phyloP scores from a whole-genome alignment of 2,888 invertebrate genomes.

The Epistrophe grossulariae region DNA sequence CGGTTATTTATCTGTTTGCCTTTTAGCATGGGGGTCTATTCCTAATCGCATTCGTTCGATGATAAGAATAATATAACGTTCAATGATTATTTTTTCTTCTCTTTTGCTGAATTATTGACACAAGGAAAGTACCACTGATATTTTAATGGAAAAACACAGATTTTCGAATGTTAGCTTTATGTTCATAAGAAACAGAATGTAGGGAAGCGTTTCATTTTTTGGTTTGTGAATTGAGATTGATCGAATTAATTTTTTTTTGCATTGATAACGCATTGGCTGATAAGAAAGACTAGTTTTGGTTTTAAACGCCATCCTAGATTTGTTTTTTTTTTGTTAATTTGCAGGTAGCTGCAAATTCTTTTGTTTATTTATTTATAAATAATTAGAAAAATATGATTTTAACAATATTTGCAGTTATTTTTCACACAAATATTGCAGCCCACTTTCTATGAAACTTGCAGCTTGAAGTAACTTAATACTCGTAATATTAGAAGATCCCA shows the following conservation, averaged over 20 bases:
- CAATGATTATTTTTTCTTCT: constrained; percentile 2
- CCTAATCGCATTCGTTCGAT: constrained; percentile 56
- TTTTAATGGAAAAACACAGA: constrained; percentile 42
- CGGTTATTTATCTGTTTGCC: constrained; percentile 57
- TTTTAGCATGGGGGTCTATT: constrained; percentile 23
- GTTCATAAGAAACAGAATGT: background rate
- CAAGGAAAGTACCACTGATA: constrained; percentile 18
- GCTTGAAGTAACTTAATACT: too few species aligned
- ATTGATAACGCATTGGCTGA: background rate
- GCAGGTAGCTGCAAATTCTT: too few species aligned
- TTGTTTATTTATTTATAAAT: too few species aligned
- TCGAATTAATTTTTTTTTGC: background rate
- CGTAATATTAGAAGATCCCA: too few species aligned
- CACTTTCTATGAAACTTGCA: too few species aligned
- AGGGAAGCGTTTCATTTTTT: too few species aligned
- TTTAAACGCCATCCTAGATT: too few species aligned
- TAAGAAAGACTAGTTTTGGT: too few species aligned
- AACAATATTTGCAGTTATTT: too few species aligned
- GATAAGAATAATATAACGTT: constrained; percentile 56
- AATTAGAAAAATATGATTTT: too few species aligned
- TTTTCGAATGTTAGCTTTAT: background rate
- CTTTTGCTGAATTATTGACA: constrained; percentile 33
- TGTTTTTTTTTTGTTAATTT: too few species aligned
- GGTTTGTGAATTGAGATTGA: background rate
- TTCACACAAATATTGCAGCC: too few species aligned